These are phyloP conservation scores for Hermetia illucens DNA, from an alignment of 1,140 invertebrate species.

Conservation along the genomic window DNA sequence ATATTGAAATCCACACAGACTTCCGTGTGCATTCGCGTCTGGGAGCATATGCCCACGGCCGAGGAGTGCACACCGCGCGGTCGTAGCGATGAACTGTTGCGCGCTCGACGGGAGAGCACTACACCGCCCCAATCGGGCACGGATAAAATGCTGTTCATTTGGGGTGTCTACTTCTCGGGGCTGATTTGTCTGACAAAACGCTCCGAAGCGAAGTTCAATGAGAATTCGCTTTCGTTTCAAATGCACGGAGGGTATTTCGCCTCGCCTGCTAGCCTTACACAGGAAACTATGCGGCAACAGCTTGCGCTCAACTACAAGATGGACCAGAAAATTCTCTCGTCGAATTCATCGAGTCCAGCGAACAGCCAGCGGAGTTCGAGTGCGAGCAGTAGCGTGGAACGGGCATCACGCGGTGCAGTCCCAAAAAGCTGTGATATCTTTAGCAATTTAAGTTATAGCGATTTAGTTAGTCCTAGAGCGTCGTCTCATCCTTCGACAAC, in stretches of 20 bases:
- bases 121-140: slow-evolving; percentile 4
- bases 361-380: not conserved
- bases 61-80: not conserved
- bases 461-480: no score
- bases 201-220: slow-evolving; percentile 38
- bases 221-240: slow-evolving; percentile 74
- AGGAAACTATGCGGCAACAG: slow-evolving; percentile 16
- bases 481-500: no score
- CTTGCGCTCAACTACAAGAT: slow-evolving; percentile 4
- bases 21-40: slow-evolving; percentile 26
- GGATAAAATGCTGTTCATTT: slow-evolving; percentile 51
- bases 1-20: slow-evolving; percentile 24
- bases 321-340: not conserved
- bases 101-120: not conserved
- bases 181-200: slow-evolving; percentile 47
- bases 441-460: no score
- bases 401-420: not conserved
- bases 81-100: not conserved
- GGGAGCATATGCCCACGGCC: slow-evolving; percentile 16
- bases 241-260: slow-evolving; percentile 78
- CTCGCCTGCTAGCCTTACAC: slow-evolving; percentile 33
- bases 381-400: not conserved
- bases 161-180: slow-evolving; percentile 74
- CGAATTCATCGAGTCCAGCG: not conserved
- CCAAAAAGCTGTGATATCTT: no score